Percentiles rank a stretch among this genome's conserved stretches.
Evolutionary conservation across 2,797 vertebrate species (phyloP).

Genomic region (Luscinia megarhynchos): DNA sequence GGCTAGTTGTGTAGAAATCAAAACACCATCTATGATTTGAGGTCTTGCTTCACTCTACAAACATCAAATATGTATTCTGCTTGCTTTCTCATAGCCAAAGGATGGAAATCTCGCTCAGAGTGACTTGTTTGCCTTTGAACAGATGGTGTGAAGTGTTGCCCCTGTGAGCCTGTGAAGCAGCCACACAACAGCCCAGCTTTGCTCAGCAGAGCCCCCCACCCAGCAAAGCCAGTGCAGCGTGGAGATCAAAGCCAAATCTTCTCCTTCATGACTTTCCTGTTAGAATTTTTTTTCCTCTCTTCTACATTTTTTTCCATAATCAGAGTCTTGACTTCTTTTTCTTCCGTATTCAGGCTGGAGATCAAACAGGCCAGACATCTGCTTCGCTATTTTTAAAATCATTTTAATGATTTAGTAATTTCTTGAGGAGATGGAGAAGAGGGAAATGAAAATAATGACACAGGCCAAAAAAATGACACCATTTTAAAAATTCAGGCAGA

Average conservation of each 20-base stretch:
- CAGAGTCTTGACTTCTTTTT: constrained; percentile 68
- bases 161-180: not conserved
- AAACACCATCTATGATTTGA: constrained; percentile 49
- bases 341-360: constrained; percentile 69
- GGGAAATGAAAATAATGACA: constrained; percentile 55
- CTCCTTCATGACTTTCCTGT: constrained; percentile 68
- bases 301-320: constrained; percentile 64
- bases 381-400: constrained; percentile 57
- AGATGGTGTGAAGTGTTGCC: constrained; percentile 40
- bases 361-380: constrained; percentile 79
- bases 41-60: constrained; percentile 37
- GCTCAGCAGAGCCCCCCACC: constrained; percentile 40
- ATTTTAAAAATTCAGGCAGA: constrained; percentile 20
- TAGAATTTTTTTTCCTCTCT: constrained; percentile 42
- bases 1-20: constrained; percentile 12
- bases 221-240: not conserved
- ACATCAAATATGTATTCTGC: constrained; percentile 44
- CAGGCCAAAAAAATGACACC: constrained; percentile 43
- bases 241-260: constrained; percentile 77
- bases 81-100: constrained; percentile 9
- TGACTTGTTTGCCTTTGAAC: constrained; percentile 43
- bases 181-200: not conserved
- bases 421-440: constrained; percentile 31
- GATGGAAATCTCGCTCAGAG: constrained; percentile 41
- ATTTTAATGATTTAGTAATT: constrained; percentile 71